These are phyloP conservation scores for Zophobas morio DNA, from an alignment of 1,140 invertebrate genomes.

Conservation along the genomic window DNA sequence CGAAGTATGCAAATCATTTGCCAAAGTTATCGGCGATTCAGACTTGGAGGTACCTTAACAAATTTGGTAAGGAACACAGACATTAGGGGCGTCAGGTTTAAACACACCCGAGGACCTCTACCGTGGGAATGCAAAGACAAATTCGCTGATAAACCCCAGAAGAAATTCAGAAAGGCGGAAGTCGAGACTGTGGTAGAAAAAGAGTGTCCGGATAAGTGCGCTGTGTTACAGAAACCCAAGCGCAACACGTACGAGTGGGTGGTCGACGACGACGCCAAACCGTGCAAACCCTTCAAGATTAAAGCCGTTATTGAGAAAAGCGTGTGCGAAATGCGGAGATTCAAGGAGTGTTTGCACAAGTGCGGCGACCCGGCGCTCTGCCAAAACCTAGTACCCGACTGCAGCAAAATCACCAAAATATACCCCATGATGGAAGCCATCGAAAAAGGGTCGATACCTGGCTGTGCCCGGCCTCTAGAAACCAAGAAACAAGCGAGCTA, in stretches of 20 bases:
- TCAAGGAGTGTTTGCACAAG: constrained; percentile 44
- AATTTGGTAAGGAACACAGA: background rate
- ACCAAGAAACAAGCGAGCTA: background rate
- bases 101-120: background rate
- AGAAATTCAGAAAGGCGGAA: constrained; percentile 3
- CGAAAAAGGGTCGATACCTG: constrained; percentile 45
- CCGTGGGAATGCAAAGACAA: background rate
- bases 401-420: constrained; percentile 4
- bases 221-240: background rate
- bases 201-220: background rate
- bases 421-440: constrained; percentile 53
- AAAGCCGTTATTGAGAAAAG: constrained; percentile 48
- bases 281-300: constrained; percentile 47
- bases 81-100: background rate
- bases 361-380: constrained; percentile 37
- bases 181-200: background rate
- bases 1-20: background rate
- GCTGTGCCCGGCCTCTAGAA: constrained; percentile 19
- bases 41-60: constrained; percentile 3
- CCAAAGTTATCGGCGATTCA: background rate
- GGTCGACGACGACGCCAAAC: constrained; percentile 11
- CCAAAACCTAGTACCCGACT: constrained; percentile 27
- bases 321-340: constrained; percentile 44
- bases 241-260: constrained; percentile 29
- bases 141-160: background rate